Base-by-base conservation (phyloP, 2,113 vertebrate species). In the Cephalopterus ornatus region DNA sequence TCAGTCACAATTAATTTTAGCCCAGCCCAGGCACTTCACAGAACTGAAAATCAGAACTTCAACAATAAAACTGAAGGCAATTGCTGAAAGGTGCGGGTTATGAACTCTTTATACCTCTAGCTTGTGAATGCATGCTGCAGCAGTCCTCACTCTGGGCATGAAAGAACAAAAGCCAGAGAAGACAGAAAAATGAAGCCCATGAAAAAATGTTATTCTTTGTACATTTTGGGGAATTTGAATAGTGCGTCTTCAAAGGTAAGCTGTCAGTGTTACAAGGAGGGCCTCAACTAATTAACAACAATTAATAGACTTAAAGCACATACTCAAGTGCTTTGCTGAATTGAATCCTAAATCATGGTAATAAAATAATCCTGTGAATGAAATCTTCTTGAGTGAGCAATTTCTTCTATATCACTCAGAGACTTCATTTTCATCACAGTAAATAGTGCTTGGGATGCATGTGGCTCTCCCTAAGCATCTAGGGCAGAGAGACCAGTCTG, bases 1-100 rank as follows among this genome's bases (percentile, higher is more conserved):
- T 93, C 94, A 95, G 92, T 89, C 78, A 94, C 88, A 96, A 95
- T 93, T 96, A 94, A 93, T 93, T 95, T 94, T 89, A 94, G 75
- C 85, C 88, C 71, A 90, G 33, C 75, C 62, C 42, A 91, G 73
- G 37, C 47, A 75, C 77, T 95, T 91, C 53, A 78, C 47, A 74
- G 59, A 79, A 71, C 55, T 30, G 39, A 85, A 89, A 93, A 50
- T 5, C 42, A 76, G 63, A 85, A 93, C 88, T 93, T 70, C 63
- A 85, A 79, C 50, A 65, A 55, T 66, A 58, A 89, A 89, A 58
- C 6, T 39, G 75, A 82, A 83, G 42, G 46, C 0, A 0, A 55
- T 41, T 61, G 37, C 37, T 92, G 22, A 75, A 74, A n/a, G 78
- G 62, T 75, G 16, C 10, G 19, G n/a, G 37, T 78, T 89, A 71